Percentiles rank a stretch among this genome's conserved stretches.
Conservation (phyloP, 92 coral and sea anemone species). For the Epizoanthus ramosus region DNA sequence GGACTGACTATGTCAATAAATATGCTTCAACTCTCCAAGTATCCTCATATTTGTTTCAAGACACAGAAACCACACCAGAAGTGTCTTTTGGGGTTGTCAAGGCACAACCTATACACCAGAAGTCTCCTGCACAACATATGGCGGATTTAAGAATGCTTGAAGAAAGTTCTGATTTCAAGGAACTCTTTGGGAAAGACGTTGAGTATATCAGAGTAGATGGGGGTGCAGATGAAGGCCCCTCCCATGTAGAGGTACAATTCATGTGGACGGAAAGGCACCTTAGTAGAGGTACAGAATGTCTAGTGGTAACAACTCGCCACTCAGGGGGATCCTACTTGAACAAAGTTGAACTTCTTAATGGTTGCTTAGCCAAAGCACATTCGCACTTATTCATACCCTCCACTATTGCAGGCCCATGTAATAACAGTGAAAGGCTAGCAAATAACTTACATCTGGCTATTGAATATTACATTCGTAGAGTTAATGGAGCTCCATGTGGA, state of each 20-base stretch:
- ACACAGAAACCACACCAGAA: constrained; percentile 56
- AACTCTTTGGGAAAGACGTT: constrained; percentile 19
- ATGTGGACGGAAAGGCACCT: constrained; percentile 42
- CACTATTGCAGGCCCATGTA: constrained; percentile 15
- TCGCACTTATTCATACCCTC: constrained; percentile 39
- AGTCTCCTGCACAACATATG: constrained; percentile 45
- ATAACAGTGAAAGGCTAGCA: not conserved
- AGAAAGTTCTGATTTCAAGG: constrained; percentile 20
- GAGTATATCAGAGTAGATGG: constrained; percentile 47
- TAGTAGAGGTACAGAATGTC: constrained; percentile 12
- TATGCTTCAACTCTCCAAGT: constrained; percentile 48
- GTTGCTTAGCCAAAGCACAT: constrained; percentile 48
- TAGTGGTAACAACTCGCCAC: constrained; percentile 46
- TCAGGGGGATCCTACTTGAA: constrained; percentile 39
- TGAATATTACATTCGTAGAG: constrained; percentile 33
- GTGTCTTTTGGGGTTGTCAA: constrained; percentile 38
- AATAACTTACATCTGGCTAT: constrained; percentile 40
- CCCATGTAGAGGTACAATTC: constrained; percentile 43
- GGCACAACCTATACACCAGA: constrained; percentile 39
- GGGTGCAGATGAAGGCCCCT: constrained; percentile 35
- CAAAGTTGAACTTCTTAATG: constrained; percentile 45
- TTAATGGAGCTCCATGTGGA: constrained; percentile 44
- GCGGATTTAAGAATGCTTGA: constrained; percentile 41
- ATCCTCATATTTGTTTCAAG: constrained; percentile 55
- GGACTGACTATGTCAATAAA: constrained; percentile 48